Percentiles rank a stretch among this genome's conserved stretches.
Evolutionary conservation across 2,797 vertebrate species (phyloP).

Genomic region (Gadopsis marmoratus): DNA sequence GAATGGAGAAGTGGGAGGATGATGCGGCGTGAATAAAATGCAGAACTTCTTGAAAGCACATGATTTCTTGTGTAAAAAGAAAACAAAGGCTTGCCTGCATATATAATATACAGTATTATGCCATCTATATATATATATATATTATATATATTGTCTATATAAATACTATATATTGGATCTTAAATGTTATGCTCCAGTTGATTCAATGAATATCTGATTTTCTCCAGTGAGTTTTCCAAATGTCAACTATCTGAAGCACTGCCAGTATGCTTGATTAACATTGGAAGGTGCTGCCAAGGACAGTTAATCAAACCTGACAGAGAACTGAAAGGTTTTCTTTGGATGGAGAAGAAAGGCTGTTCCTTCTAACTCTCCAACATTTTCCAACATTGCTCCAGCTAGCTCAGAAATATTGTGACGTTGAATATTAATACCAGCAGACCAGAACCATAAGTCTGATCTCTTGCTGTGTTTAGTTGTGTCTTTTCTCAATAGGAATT

Average conservation of each 20-base stretch:
- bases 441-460: neutral
- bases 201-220: conserved; percentile 30
- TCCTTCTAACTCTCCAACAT: conserved; percentile 28
- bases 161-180: neutral
- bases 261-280: conserved; percentile 41
- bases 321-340: conserved; percentile 33
- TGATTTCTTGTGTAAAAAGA: neutral
- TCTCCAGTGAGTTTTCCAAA: neutral
- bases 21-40: conserved; percentile 31
- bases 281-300: conserved; percentile 27
- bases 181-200: conserved; percentile 17
- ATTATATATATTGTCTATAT: neutral
- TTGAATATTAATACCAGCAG: neutral
- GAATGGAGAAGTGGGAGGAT: neutral
- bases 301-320: conserved; percentile 47
- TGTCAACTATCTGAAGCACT: conserved; percentile 15
- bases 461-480: neutral
- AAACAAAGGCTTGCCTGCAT: neutral
- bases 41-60: conserved; percentile 13
- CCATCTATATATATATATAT: too few relatives aligned
- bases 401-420: neutral
- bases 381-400: conserved; percentile 27
- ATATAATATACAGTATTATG: neutral
- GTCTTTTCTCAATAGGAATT: neutral
- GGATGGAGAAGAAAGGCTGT: neutral